Conservation (phyloP, 2,113 vertebrate genomes). For the Cichladusa arquata region DNA sequence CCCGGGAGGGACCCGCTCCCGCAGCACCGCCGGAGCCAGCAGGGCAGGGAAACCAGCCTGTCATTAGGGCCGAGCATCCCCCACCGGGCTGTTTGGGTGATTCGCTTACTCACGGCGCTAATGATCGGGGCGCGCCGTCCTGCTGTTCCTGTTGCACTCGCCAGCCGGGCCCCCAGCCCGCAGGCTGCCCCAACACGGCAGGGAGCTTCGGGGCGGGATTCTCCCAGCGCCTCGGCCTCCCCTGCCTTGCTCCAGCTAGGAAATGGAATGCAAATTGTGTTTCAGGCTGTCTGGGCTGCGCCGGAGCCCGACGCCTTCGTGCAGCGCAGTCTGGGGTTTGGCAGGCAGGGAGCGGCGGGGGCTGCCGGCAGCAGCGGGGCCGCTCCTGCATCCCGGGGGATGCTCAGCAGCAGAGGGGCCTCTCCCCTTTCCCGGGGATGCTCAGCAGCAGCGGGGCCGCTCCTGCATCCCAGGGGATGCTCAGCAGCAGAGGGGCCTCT, state of each 20-base stretch:
- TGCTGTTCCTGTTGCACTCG: neutral
- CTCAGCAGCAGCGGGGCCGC: neutral
- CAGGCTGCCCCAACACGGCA: neutral
- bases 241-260: neutral
- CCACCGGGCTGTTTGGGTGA: neutral
- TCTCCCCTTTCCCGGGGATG: neutral
- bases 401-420: neutral
- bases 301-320: neutral
- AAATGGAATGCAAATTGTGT: neutral
- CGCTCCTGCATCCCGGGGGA: too few species aligned
- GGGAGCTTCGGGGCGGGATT: neutral
- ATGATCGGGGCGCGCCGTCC: neutral
- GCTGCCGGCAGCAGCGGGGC: too few species aligned
- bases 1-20: neutral
- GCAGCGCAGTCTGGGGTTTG: neutral
- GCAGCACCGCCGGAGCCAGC: neutral
- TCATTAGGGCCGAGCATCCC: slow-evolving; percentile 4
- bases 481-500: neutral
- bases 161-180: neutral
- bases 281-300: neutral
- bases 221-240: neutral
- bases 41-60: neutral
- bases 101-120: neutral
- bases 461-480: too few species aligned
- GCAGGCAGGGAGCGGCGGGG: neutral